Evolutionary conservation across 2,888 invertebrate species (phyloP), one percentile per base, ranked within the genome.

Genomic region (Pandemis cinnamomeana): DNA sequence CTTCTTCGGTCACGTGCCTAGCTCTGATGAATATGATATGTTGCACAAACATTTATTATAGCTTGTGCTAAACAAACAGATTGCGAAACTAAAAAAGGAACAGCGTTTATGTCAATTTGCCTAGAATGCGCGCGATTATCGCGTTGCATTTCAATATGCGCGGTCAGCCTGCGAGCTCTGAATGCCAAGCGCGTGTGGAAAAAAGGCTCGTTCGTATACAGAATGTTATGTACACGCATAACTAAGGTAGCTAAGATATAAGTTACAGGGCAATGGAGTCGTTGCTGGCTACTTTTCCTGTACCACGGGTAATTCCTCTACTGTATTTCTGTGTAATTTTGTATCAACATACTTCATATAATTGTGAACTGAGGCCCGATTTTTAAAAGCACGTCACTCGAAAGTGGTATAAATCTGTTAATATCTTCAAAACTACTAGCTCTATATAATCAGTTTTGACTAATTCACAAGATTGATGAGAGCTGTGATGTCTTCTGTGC

Each of bases 101-200:
- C 79, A 78, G 77, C 79, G 76, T 78, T 78, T 77, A 80, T 79
- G 78, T 77, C 78, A 76, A 81, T 84, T 81, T 80, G 80, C 78
- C 77, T 80, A 82, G 81, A 81, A 82, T 82, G 81, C 76, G 75
- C 0, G 58, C 75, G 76, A 75, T 79, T 76, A 77, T 78, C 78
- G 77, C 76, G 72, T 75, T 71, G 80, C 79, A 82, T 82, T 80
- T 80, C 78, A 82, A 84, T 84, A 80, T 76, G 78, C 76, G 77
- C 74, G 77, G 78, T 80, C 77, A 71, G 51, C 64, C 80, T 36
- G 77, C 82, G 79, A 80, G 82, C 79, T 79, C 79, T 76, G 85
- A 82, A 88, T 89, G 82, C 83, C 82, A 81, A 84, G 77, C 71
- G 77, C 71, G 60, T 64, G 77, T 77, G 76, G 77, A 75, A 79